Conservation (phyloP, 2,888 invertebrate genomes). For the Caenorhabditis macrosperma region DNA sequence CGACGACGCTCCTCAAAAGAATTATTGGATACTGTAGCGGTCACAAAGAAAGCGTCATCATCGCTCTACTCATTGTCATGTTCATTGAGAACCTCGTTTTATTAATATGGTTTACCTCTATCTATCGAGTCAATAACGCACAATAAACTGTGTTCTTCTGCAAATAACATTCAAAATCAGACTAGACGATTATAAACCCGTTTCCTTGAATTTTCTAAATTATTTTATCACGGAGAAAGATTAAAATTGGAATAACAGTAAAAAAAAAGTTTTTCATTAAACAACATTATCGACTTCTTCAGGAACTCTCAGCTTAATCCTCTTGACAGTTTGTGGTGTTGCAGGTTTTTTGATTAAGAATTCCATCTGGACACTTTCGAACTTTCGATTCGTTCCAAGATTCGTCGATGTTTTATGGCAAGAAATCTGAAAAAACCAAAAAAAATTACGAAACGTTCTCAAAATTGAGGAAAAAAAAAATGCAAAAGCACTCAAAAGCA, state of each 20-base stretch:
- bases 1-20: not conserved
- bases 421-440: conserved; percentile 11
- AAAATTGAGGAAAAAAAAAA: not conserved
- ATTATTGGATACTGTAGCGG: conserved; percentile 1
- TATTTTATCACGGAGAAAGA: no score
- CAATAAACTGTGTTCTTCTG: no score
- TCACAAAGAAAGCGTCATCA: conserved; percentile 17
- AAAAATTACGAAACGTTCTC: no score
- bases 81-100: conserved; percentile 21
- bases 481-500: not conserved
- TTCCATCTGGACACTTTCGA: conserved; percentile 46
- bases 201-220: no score
- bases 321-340: not conserved
- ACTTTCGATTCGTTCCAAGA: conserved; percentile 4
- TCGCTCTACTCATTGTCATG: conserved; percentile 1
- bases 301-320: no score
- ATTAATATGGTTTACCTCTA: conserved; percentile 4
- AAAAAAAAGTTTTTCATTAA: not conserved
- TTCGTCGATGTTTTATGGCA: conserved; percentile 30
- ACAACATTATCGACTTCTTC: not conserved
- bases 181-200: no score
- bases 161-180: no score
- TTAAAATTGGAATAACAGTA: no score
- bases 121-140: no score
- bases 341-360: conserved; percentile 25